Conservation (phyloP, 2,797 vertebrate species). For the Amphiprion clarkii region DNA sequence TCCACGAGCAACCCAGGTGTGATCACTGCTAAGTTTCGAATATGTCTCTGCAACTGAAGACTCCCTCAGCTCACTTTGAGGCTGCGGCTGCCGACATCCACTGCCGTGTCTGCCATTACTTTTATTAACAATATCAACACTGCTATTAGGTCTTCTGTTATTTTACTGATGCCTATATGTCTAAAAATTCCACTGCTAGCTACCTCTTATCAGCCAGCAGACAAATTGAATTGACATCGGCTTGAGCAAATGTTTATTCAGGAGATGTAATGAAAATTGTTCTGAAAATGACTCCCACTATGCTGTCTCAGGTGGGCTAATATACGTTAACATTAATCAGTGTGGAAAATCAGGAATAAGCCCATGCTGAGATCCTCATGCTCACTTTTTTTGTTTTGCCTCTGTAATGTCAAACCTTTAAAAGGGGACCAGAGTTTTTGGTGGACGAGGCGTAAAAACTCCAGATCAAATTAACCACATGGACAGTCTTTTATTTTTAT, state of each 20-base stretch:
- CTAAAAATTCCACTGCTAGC: constrained; percentile 64
- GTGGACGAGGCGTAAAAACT: constrained; percentile 78
- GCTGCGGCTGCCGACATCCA: constrained; percentile 58
- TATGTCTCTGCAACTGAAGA: constrained; percentile 73
- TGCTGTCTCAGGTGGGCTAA: constrained; percentile 79
- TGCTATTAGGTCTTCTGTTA: constrained; percentile 72
- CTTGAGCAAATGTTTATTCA: constrained; percentile 81
- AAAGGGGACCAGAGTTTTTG: constrained; percentile 64
- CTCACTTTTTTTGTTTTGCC: constrained; percentile 50
- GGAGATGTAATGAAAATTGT: constrained; percentile 80
- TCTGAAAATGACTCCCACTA: constrained; percentile 77
- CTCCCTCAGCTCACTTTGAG: constrained; percentile 62
- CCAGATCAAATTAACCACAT: constrained; percentile 79
- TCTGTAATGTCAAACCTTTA: constrained; percentile 60
- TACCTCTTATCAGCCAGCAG: constrained; percentile 76
- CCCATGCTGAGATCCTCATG: constrained; percentile 66
- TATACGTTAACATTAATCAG: constrained; percentile 77
- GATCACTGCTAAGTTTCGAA: constrained; percentile 59
- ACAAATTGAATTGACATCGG: constrained; percentile 80
- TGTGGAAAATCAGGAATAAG: constrained; percentile 78
- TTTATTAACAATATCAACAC: constrained; percentile 78
- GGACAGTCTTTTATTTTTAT: constrained; percentile 78
- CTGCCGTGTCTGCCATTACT: constrained; percentile 64
- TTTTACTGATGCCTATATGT: constrained; percentile 72
- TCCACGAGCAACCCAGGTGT: constrained; percentile 64